These are phyloP conservation scores for Agapornis canus DNA, from an alignment of 2,797 vertebrate species.

Conservation along the genomic window DNA sequence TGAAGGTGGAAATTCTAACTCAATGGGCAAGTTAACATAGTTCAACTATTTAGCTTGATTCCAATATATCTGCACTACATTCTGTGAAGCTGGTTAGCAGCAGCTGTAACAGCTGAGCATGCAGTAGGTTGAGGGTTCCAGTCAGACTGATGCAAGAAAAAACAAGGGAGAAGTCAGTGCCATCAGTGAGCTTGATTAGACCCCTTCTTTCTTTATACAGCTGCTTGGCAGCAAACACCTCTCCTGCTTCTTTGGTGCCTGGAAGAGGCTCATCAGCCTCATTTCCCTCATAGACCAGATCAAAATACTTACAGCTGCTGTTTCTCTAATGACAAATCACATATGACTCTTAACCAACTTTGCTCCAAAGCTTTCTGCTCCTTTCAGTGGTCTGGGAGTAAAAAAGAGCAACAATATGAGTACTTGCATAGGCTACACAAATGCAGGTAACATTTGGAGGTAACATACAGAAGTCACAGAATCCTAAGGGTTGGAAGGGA, in stretches of 20 bases:
- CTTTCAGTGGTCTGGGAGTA: neutral
- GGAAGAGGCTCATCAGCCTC: neutral
- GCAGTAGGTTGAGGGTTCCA: neutral
- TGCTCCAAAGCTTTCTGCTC: neutral
- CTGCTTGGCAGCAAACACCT: neutral
- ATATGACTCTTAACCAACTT: neutral
- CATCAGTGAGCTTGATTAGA: neutral
- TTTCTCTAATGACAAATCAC: neutral
- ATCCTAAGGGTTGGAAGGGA: no score
- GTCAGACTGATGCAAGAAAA: neutral
- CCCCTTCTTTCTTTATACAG: neutral
- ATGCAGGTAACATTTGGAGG: neutral
- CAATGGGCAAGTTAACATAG: neutral
- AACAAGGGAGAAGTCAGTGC: neutral
- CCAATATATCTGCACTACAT: neutral
- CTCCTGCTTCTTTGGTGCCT: neutral
- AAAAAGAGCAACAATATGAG: neutral
- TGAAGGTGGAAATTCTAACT: neutral
- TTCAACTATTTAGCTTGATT: neutral
- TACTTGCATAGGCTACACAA: neutral
- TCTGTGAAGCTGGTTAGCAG: neutral
- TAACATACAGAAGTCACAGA: neutral
- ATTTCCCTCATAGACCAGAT: neutral
- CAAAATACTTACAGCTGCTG: neutral
- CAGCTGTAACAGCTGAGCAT: neutral